Conservation (phyloP, 2,888 invertebrate species). For the Desoria tigrina region DNA sequence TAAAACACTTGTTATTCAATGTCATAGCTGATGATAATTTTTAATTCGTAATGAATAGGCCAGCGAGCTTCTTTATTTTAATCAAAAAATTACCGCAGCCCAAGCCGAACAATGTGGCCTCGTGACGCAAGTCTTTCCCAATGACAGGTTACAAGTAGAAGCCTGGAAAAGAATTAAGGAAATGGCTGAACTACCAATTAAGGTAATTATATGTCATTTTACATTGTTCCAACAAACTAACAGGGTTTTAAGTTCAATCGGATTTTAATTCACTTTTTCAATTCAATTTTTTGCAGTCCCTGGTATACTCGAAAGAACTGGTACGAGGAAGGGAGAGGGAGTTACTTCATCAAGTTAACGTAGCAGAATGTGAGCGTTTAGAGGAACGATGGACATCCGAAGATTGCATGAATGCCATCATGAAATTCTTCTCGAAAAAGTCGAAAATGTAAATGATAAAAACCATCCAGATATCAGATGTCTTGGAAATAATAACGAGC, state of each 20-base stretch:
- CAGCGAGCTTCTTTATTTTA: conserved; percentile 65
- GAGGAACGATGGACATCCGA: conserved; percentile 66
- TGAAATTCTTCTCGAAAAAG: conserved; percentile 60
- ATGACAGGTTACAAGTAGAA: conserved; percentile 63
- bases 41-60: too few species aligned
- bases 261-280: neutral
- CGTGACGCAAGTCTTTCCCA: conserved; percentile 74
- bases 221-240: too few species aligned
- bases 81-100: conserved; percentile 72
- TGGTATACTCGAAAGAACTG: conserved; percentile 71
- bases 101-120: conserved; percentile 79
- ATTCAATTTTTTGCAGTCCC: conserved; percentile 59
- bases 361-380: conserved; percentile 69
- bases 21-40: too few species aligned
- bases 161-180: conserved; percentile 60
- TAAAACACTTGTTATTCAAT: neutral
- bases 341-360: conserved; percentile 67
- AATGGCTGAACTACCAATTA: conserved; percentile 56
- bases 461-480: too few species aligned
- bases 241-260: neutral
- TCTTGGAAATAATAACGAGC: too few species aligned
- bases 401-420: conserved; percentile 67
- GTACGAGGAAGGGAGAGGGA: conserved; percentile 65
- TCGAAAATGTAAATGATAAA: conserved; percentile 41
- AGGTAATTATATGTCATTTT: conserved; percentile 39